phyloP scores from a whole-genome alignment of 2,113 vertebrate species.

The Pygoscelis antarcticus region DNA sequence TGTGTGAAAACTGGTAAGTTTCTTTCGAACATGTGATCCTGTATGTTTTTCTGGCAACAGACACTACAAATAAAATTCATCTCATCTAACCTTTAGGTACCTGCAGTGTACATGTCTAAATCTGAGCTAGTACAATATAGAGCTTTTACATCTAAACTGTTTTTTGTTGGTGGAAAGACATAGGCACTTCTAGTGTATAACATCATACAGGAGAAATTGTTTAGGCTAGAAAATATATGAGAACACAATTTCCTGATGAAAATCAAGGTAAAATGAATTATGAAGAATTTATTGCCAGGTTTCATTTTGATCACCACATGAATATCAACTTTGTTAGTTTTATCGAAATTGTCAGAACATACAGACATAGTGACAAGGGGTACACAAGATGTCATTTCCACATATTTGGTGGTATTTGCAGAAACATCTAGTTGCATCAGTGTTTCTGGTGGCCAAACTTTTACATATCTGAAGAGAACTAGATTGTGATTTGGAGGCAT shows the following conservation, averaged over 20 bases:
- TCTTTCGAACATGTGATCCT: not conserved
- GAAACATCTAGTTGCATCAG: not conserved
- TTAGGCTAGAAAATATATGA: not conserved
- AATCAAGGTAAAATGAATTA: not conserved
- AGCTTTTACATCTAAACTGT: not conserved
- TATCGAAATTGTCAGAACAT: not conserved
- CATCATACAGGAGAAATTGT: not conserved
- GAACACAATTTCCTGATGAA: not conserved
- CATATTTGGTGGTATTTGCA: not conserved
- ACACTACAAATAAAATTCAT: not conserved
- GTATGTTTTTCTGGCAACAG: not conserved
- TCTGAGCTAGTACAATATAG: not conserved
- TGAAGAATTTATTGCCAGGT: not conserved
- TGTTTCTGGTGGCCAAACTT: not conserved
- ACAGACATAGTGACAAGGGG: not conserved
- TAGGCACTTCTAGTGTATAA: not conserved
- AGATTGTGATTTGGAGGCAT: not conserved
- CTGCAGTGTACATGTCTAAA: not conserved
- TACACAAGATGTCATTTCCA: not conserved
- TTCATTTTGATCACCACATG: not conserved
- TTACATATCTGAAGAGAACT: not conserved
- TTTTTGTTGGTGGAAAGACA: not conserved
- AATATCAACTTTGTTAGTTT: not conserved
- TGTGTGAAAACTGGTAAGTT: not conserved
- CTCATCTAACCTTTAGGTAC: not conserved